Conservation (phyloP, 2,113 vertebrate species). For the Boulengerochromis microlepis region DNA sequence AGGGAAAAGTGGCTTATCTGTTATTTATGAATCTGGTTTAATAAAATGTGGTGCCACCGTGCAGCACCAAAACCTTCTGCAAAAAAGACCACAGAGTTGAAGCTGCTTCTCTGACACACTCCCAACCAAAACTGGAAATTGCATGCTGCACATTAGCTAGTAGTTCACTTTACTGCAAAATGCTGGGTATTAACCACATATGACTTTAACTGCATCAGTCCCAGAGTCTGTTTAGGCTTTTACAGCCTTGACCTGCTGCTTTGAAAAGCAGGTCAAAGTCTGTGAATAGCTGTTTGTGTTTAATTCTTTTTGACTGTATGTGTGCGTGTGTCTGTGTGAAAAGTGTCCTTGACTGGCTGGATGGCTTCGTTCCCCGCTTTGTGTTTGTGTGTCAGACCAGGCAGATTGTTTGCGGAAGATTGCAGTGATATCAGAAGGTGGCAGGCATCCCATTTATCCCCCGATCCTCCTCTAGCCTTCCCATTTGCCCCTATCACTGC, state of each 20-base stretch:
- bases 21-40: not conserved
- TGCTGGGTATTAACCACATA: not conserved
- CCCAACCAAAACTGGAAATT: not conserved
- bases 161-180: not conserved
- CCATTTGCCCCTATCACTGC: constrained; percentile 40
- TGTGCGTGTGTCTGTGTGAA: not conserved
- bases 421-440: constrained; percentile 46
- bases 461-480: constrained; percentile 28
- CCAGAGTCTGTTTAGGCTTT: not conserved
- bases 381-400: not conserved
- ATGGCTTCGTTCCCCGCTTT: not conserved
- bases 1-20: not conserved
- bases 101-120: not conserved
- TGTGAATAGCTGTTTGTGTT: not conserved
- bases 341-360: constrained; percentile 19
- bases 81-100: not conserved
- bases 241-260: not conserved
- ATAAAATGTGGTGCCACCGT: not conserved
- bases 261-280: not conserved
- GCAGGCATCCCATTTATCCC: constrained; percentile 49
- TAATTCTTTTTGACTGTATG: not conserved
- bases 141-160: not conserved
- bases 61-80: not conserved
- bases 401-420: constrained; percentile 50
- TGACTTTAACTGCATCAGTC: not conserved